Conservation (phyloP, 2,113 vertebrate species). For the Indicator indicator region DNA sequence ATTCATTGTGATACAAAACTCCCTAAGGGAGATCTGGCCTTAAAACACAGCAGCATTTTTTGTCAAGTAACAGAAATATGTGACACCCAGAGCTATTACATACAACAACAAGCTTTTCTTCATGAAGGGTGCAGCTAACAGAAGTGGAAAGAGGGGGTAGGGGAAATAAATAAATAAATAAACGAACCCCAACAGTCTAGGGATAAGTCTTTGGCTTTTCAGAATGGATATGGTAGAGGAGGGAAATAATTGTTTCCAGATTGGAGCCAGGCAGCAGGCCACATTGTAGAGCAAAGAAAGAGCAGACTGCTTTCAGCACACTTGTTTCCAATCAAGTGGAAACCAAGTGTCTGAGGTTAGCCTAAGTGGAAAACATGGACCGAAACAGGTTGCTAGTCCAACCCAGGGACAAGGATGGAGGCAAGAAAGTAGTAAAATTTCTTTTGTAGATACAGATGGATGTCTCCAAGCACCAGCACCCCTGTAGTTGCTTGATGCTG, state of each 20-base stretch:
- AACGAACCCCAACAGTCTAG: not conserved
- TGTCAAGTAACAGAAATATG: not conserved
- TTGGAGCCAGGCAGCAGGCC: not conserved
- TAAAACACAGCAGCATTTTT: not conserved
- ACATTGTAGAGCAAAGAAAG: not conserved
- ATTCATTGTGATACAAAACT: not conserved
- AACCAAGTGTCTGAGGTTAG: not conserved
- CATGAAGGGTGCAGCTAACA: not conserved
- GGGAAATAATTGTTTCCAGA: slow-evolving; percentile 43
- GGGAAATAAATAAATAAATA: too few relatives aligned
- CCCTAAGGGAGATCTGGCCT: not conserved
- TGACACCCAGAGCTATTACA: not conserved
- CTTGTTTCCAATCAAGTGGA: slow-evolving; percentile 24
- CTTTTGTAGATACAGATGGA: not conserved
- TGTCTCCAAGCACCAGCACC: not conserved
- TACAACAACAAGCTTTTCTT: not conserved
- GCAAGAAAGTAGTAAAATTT: not conserved
- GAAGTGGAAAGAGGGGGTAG: not conserved
- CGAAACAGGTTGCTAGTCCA: not conserved
- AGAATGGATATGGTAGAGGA: not conserved
- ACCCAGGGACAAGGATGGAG: not conserved
- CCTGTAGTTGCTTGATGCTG: not conserved
- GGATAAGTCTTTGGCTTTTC: not conserved
- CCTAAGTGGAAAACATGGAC: slow-evolving; percentile 7
- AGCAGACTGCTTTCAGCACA: not conserved